phyloP scores from a whole-genome alignment of 2,888 invertebrate genomes.

The Helobdella robusta region DNA sequence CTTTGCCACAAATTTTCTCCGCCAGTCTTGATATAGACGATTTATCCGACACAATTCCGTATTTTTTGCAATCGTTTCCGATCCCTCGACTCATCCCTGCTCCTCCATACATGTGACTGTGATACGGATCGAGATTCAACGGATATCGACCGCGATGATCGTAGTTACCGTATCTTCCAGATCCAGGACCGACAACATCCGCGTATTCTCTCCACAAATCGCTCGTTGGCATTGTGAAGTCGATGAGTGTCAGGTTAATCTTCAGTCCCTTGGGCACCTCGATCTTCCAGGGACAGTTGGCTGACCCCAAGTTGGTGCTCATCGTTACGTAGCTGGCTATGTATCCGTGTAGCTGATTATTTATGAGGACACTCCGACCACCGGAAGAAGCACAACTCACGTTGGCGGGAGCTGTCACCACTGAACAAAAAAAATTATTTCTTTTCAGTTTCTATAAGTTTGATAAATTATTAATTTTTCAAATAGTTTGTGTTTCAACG shows the following conservation, averaged over 20 bases:
- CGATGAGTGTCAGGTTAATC: slow-evolving; percentile 23
- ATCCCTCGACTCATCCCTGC: neutral
- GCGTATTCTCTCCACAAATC: neutral
- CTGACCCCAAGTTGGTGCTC: slow-evolving; percentile 5
- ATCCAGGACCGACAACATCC: too few relatives aligned
- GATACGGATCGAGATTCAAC: neutral
- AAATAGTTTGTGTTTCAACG: too few relatives aligned
- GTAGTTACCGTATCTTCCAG: too few relatives aligned
- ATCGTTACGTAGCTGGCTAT: slow-evolving; percentile 6
- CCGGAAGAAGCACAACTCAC: too few relatives aligned
- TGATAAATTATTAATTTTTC: too few relatives aligned
- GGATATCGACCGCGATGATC: too few relatives aligned
- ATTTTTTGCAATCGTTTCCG: slow-evolving; percentile 17
- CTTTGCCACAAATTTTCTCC: slow-evolving; percentile 23
- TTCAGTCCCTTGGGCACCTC: slow-evolving; percentile 21
- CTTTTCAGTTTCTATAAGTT: neutral
- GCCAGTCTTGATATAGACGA: slow-evolving; percentile 16
- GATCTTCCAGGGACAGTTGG: slow-evolving; percentile 24
- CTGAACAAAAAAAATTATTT: slow-evolving; percentile 6
- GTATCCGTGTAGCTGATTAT: slow-evolving; percentile 13
- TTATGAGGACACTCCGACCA: slow-evolving; percentile 12
- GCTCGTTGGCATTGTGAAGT: slow-evolving; percentile 17
- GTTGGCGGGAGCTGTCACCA: slow-evolving; percentile 16
- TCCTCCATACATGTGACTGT: neutral
- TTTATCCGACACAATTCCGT: slow-evolving; percentile 21